Evolutionary conservation across 2,113 vertebrate genomes (phyloP), one percentile per base, ranked within the genome.

Genomic region (Neodontobutis hainanensis): DNA sequence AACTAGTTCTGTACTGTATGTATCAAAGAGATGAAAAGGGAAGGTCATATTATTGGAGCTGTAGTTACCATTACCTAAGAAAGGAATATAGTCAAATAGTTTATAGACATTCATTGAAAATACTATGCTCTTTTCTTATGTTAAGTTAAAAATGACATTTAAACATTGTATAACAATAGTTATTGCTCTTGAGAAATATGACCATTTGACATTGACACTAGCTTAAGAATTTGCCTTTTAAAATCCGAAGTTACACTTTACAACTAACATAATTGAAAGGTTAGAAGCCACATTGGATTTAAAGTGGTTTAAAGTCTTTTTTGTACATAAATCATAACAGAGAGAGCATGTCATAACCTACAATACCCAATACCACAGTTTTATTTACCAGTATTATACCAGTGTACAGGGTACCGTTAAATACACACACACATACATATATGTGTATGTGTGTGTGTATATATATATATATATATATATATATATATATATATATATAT

Each of bases 401-500:
- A 36, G 9, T 55, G 52, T 55, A 55, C 52, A 55, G 52, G 35
- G 38, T 55, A n/a, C n/a, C n/a, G n/a, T n/a, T n/a, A n/a, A n/a
- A n/a, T 55, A 36, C 36, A 55, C 34, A 36, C 14, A 36, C 27
- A 34, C 32, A 55, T 55, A 55, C n/a, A 55, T 8, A 55, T 38
- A 55, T 55, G 2, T 38, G 35, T n/a, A n/a, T n/a, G n/a, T n/a
- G n/a, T n/a, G n/a, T n/a, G n/a, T n/a, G n/a, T n/a, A n/a, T n/a
- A n/a, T n/a, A n/a, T n/a, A n/a, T n/a, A n/a, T n/a, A n/a, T n/a
- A n/a, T n/a, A n/a, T n/a, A n/a, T n/a, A n/a, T n/a, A n/a, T n/a
- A n/a, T n/a, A n/a, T n/a, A n/a, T n/a, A n/a, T n/a, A n/a, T n/a
- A n/a, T n/a, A n/a, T n/a, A n/a, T n/a, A n/a, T n/a, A n/a, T n/a